Conservation (phyloP, 2,888 invertebrate genomes). For the Tiphia femorata region DNA sequence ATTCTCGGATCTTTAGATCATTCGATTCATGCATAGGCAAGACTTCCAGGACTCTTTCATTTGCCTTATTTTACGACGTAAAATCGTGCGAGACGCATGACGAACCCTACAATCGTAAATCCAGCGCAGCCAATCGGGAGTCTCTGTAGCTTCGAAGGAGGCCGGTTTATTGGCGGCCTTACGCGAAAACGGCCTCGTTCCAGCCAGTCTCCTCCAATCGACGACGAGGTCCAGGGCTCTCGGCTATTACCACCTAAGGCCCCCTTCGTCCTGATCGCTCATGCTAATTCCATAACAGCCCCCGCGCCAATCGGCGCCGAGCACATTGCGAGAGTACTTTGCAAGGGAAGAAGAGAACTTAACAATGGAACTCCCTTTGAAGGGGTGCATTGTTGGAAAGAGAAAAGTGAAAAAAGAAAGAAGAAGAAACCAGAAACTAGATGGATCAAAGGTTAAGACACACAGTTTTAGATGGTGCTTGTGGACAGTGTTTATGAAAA, state of each 20-base stretch:
- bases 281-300: conserved; percentile 69
- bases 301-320: conserved; percentile 63
- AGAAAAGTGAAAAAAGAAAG: no score
- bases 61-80: no score
- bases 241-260: conserved; percentile 59
- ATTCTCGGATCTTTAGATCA: conserved; percentile 26
- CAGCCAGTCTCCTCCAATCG: conserved; percentile 58
- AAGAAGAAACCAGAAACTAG: no score
- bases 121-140: conserved; percentile 54
- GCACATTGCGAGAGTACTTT: conserved; percentile 6
- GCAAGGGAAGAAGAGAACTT: conserved; percentile 29
- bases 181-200: conserved; percentile 42
- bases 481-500: no score
- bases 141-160: conserved; percentile 45
- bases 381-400: no score
- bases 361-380: no score
- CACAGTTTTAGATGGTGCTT: no score
- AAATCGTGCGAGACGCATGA: conserved; percentile 31
- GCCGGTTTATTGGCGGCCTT: conserved; percentile 54
- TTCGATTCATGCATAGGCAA: conserved; percentile 33
- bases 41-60: no score
- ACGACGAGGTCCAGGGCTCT: conserved; percentile 47
- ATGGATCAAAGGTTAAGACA: no score
- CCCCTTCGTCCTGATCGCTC: conserved; percentile 59
- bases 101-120: conserved; percentile 47